These are phyloP conservation scores for Limnephilus rhombicus DNA, from an alignment of 2,888 invertebrate species.

Conservation along the genomic window DNA sequence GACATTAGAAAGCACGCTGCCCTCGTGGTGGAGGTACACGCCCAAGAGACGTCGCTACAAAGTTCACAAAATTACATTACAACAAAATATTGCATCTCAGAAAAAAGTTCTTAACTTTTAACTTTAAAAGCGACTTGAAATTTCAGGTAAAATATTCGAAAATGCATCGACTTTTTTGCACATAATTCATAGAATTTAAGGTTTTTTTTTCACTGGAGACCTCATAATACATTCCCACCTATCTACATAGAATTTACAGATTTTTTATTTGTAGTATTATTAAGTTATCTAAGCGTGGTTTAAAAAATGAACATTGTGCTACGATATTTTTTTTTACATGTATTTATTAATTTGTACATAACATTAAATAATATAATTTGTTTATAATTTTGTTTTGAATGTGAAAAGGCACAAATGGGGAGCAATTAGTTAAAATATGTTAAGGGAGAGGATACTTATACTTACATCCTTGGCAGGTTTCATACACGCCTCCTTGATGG, in stretches of 20 bases:
- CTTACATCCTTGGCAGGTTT: slow-evolving; percentile 93
- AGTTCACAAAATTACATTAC: slow-evolving; percentile 65
- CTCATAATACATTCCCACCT: no score
- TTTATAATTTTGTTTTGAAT: not conserved
- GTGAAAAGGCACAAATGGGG: not conserved
- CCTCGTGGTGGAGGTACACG: slow-evolving; percentile 97
- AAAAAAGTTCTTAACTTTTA: not conserved
- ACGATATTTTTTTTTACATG: not conserved
- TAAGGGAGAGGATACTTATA: slow-evolving; percentile 52
- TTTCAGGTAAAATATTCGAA: no score
- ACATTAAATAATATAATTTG: not conserved
- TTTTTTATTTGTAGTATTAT: no score
- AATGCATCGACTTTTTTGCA: no score
- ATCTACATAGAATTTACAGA: no score
- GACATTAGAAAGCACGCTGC: slow-evolving; percentile 95
- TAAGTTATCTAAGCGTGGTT: not conserved
- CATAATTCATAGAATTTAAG: no score
- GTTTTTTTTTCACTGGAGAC: no score
- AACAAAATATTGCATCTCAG: not conserved
- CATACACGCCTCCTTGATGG: slow-evolving; percentile 92
- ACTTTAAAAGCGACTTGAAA: no score
- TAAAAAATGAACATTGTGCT: not conserved
- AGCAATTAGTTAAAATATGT: not conserved
- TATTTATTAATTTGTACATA: no score
- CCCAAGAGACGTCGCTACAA: slow-evolving; percentile 93